Conservation (phyloP, 2,888 invertebrate genomes). For the Pegoplata infirma region DNA sequence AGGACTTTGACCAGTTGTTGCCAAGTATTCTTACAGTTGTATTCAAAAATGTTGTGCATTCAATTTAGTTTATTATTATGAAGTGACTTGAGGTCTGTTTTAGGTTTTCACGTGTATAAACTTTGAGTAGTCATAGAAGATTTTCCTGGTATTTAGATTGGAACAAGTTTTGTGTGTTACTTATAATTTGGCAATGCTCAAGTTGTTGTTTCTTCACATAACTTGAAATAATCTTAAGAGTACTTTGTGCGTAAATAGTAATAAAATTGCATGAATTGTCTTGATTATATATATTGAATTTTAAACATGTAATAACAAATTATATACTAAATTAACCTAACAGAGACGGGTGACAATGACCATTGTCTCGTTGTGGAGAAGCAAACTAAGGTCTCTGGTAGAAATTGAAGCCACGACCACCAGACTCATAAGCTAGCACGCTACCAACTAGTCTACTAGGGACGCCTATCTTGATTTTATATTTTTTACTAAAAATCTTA, state of each 20-base stretch:
- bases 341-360: too few relatives aligned
- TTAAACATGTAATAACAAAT: too few relatives aligned
- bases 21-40: not conserved
- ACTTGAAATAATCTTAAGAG: not conserved
- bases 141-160: not conserved
- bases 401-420: too few relatives aligned
- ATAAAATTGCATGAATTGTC: too few relatives aligned
- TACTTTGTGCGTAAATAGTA: not conserved
- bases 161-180: not conserved
- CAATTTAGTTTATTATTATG: not conserved
- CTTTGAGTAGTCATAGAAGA: not conserved
- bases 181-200: not conserved
- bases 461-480: too few relatives aligned
- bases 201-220: not conserved
- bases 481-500: too few relatives aligned
- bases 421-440: too few relatives aligned
- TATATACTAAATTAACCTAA: too few relatives aligned
- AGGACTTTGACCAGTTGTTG: constrained; percentile 4
- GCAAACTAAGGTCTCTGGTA: too few relatives aligned
- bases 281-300: too few relatives aligned
- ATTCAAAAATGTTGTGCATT: not conserved
- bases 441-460: too few relatives aligned
- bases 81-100: not conserved
- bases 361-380: too few relatives aligned
- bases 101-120: not conserved